Evolutionary conservation across 1,140 invertebrate species (phyloP).

Genomic region (Magallana angulata): DNA sequence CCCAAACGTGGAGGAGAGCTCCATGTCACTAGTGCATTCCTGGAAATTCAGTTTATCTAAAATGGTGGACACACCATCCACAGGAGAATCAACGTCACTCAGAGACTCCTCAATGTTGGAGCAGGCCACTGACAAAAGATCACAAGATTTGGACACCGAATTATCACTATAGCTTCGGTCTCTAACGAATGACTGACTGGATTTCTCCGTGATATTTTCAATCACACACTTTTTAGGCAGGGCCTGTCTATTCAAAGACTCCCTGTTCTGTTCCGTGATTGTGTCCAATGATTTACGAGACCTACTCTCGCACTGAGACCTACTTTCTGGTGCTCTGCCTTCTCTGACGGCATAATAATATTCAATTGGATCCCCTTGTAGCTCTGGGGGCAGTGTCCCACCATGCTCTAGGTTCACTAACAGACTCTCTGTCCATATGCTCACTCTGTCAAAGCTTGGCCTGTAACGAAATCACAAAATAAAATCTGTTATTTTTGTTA

Average conservation of each 20-base stretch:
- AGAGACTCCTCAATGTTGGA: neutral
- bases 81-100: constrained; percentile 20
- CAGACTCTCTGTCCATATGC: constrained; percentile 69
- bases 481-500: too few relatives aligned
- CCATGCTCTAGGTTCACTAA: constrained; percentile 71
- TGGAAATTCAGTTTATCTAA: constrained; percentile 17
- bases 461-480: constrained; percentile 58
- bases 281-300: constrained; percentile 20
- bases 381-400: constrained; percentile 63
- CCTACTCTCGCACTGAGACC: neutral
- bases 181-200: neutral
- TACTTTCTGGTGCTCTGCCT: neutral
- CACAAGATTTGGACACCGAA: neutral
- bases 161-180: constrained; percentile 15
- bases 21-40: constrained; percentile 28
- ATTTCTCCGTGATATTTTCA: neutral
- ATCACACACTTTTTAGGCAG: neutral
- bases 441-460: constrained; percentile 71
- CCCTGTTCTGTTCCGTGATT: neutral
- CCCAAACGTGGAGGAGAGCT: neutral
- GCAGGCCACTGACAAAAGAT: neutral
- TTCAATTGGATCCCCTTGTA: constrained; percentile 70
- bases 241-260: neutral
- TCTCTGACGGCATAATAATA: constrained; percentile 61
- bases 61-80: constrained; percentile 3